Evolutionary conservation across 2,888 invertebrate genomes (phyloP).

Genomic region (Lampropteryx suffumata): DNA sequence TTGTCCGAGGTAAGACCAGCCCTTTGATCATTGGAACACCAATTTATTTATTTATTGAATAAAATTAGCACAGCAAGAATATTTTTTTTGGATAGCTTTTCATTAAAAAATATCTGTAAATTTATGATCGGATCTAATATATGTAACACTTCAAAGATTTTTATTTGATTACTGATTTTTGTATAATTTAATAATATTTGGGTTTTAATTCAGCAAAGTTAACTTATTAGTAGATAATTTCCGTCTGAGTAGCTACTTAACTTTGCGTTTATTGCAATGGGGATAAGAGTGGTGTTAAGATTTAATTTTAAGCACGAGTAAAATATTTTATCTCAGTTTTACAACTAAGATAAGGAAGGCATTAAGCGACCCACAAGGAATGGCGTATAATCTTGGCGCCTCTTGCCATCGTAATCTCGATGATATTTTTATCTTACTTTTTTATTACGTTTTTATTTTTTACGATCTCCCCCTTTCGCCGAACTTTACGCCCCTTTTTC

Average conservation of each 20-base stretch:
- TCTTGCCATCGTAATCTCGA: slow-evolving; percentile 59
- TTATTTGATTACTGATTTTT: too few relatives aligned
- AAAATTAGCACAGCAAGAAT: too few relatives aligned
- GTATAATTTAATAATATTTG: too few relatives aligned
- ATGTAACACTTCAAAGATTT: too few relatives aligned
- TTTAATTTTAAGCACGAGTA: slow-evolving; percentile 23
- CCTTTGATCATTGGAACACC: too few relatives aligned
- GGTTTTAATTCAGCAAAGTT: neutral
- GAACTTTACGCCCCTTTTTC: slow-evolving; percentile 21
- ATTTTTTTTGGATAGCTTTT: too few relatives aligned
- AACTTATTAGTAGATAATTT: slow-evolving; percentile 1
- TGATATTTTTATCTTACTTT: slow-evolving; percentile 63
- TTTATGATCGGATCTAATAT: too few relatives aligned
- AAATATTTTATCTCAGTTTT: slow-evolving; percentile 45
- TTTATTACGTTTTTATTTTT: slow-evolving; percentile 65
- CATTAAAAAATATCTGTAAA: too few relatives aligned
- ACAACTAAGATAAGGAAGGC: slow-evolving; percentile 47
- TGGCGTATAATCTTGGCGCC: slow-evolving; percentile 50
- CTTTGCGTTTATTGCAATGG: slow-evolving; percentile 1
- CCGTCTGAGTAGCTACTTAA: slow-evolving; percentile 1
- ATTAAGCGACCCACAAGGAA: slow-evolving; percentile 44
- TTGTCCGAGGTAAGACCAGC: too few relatives aligned
- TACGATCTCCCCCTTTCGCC: slow-evolving; percentile 46
- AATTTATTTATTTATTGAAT: too few relatives aligned
- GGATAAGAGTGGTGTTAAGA: slow-evolving; percentile 9